Evolutionary conservation across 2,797 vertebrate species (phyloP).

Genomic region (Bryconaethiops microstoma): DNA sequence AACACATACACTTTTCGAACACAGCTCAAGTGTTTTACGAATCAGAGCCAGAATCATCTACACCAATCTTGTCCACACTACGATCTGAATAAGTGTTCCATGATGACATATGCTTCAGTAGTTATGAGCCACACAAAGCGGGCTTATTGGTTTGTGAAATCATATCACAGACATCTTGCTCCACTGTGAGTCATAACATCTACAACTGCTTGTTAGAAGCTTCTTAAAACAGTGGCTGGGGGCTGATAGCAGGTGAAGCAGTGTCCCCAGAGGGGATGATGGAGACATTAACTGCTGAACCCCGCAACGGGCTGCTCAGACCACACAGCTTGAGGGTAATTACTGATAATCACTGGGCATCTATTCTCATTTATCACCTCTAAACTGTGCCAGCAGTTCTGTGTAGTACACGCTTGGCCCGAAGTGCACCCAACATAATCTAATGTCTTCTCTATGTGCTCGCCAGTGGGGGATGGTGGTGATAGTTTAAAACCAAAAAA

Average conservation of each 20-base stretch:
- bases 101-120: conserved; percentile 12
- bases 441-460: conserved; percentile 29
- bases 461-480: neutral
- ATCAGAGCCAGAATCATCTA: conserved; percentile 11
- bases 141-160: conserved; percentile 52
- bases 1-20: too few species aligned
- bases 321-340: conserved; percentile 76
- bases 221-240: conserved; percentile 26
- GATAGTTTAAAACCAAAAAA: neutral
- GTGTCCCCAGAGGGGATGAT: conserved; percentile 53
- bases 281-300: conserved; percentile 72
- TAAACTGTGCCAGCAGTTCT: conserved; percentile 63
- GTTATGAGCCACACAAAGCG: conserved; percentile 36
- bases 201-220: conserved; percentile 38
- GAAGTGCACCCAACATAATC: conserved; percentile 19
- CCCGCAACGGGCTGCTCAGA: conserved; percentile 55
- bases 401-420: conserved; percentile 46
- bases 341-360: conserved; percentile 77
- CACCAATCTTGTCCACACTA: conserved; percentile 28
- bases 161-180: conserved; percentile 37
- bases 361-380: conserved; percentile 74
- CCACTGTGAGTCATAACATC: conserved; percentile 19
- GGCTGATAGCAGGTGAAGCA: conserved; percentile 36
- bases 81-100: conserved; percentile 27
- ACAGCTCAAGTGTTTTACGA: too few species aligned